Base-by-base conservation (phyloP, 37 sponge, comb jelly and placozoan genomes). In the Chondrilla cf. caribensis region DNA sequence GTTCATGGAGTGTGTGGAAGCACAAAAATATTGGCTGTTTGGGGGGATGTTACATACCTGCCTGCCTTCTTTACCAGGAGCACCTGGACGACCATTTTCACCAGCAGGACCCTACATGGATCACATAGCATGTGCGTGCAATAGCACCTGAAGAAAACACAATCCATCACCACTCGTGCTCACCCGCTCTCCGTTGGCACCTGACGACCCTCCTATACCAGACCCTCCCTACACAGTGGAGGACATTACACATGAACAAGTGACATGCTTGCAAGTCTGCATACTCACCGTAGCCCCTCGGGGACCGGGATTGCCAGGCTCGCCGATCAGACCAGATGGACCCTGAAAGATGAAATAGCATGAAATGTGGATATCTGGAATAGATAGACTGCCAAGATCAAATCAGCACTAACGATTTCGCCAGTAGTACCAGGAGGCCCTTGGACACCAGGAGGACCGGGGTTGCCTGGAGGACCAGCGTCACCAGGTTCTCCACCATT, bases 341-440 rank as follows among this genome's bases (percentile, higher is more conserved):
- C 82, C 82, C 67, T 82, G 36, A 58, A 18, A 66, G 2, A 22
- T 9, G 29, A 31, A 80, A 51, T 5, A 3, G 22, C 21, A 18
- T 37, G 5, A 32, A 28, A 7, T 55, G 17, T 55, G 17, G 17
- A 17, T 55, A 55, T 17, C 57, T n/a, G n/a, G n/a, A n/a, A n/a
- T n/a, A n/a, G n/a, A n/a, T n/a, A n/a, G n/a, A n/a, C n/a, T n/a
- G n/a, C n/a, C n/a, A n/a, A n/a, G n/a, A 55, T 55, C 57, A 55
- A 55, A 55, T 17, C 57, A 17, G 17, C 32, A 67, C 76, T 73
- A 6, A 73, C 76, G 40, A 73, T 82, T 1, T 37, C 51, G 31
- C 93, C 93, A 31, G 87, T 66, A 31, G 70, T 28, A 0, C 94
- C 94, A 24, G 67, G 62, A 38, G 71, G 87, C 26, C 91, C 91